Conservation (phyloP, 2,888 invertebrate genomes). For the Nomada ruficornis region DNA sequence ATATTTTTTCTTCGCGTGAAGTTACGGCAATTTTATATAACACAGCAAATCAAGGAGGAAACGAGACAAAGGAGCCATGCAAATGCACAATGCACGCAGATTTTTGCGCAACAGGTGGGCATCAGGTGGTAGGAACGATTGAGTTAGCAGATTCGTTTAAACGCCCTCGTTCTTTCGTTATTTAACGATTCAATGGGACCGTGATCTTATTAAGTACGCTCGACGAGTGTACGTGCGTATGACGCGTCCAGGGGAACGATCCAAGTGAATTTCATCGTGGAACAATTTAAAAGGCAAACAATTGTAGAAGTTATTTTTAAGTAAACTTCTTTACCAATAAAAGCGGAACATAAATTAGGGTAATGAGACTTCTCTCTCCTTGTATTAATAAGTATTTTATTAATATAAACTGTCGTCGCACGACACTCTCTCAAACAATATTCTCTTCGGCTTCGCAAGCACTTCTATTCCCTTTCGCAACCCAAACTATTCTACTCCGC, state of each 20-base stretch:
- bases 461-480: no score
- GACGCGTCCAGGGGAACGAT: background rate
- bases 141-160: slow-evolving; percentile 44
- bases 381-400: no score
- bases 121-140: slow-evolving; percentile 47
- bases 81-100: slow-evolving; percentile 58
- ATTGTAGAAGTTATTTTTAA: no score
- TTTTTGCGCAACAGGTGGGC: slow-evolving; percentile 71
- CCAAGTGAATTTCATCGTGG: background rate
- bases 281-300: background rate
- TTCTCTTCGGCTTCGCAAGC: no score
- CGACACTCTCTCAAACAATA: no score
- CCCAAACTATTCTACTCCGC: no score
- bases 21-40: background rate
- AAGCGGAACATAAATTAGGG: no score
- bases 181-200: background rate
- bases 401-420: no score
- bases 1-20: no score
- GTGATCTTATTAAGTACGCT: background rate
- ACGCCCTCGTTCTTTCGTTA: slow-evolving; percentile 3
- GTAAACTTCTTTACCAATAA: no score
- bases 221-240: no score
- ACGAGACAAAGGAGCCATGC: slow-evolving; percentile 46
- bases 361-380: no score
- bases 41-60: background rate